These are phyloP conservation scores for Gibbula magus DNA, from an alignment of 2,888 invertebrate genomes.

Conservation along the genomic window DNA sequence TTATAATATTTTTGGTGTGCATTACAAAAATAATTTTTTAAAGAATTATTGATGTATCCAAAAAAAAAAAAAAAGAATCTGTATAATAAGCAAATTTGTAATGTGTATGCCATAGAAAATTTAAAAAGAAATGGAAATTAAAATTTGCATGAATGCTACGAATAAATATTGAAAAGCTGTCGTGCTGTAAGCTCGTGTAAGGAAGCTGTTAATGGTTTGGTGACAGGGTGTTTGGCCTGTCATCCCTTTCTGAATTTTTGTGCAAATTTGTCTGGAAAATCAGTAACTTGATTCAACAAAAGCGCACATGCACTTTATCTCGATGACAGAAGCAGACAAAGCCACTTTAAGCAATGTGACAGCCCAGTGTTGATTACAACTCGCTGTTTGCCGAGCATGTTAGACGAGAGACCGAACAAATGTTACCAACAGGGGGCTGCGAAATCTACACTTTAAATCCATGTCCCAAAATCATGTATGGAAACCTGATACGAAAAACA, in stretches of 20 bases:
- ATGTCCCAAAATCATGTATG: background rate
- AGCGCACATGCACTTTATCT: background rate
- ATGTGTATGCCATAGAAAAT: too few species aligned
- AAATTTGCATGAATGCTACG: too few species aligned
- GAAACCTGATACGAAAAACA: background rate
- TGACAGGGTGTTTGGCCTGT: too few species aligned
- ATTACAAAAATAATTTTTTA: too few species aligned
- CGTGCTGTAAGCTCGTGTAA: too few species aligned
- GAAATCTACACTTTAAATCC: constrained; percentile 5
- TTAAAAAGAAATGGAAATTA: too few species aligned
- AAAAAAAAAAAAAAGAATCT: too few species aligned
- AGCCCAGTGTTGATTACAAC: background rate
- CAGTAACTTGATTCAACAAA: constrained; percentile 8
- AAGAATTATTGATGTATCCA: too few species aligned
- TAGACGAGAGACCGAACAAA: background rate
- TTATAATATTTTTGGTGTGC: too few species aligned
- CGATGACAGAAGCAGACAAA: background rate
- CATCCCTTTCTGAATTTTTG: background rate
- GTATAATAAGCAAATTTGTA: too few species aligned
- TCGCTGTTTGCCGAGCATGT: constrained; percentile 16
- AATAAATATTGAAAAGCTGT: too few species aligned
- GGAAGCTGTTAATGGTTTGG: too few species aligned
- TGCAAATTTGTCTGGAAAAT: background rate
- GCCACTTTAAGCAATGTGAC: background rate
- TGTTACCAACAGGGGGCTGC: background rate